Conservation (phyloP, 2,888 invertebrate species). For the Rhagium mordax region DNA sequence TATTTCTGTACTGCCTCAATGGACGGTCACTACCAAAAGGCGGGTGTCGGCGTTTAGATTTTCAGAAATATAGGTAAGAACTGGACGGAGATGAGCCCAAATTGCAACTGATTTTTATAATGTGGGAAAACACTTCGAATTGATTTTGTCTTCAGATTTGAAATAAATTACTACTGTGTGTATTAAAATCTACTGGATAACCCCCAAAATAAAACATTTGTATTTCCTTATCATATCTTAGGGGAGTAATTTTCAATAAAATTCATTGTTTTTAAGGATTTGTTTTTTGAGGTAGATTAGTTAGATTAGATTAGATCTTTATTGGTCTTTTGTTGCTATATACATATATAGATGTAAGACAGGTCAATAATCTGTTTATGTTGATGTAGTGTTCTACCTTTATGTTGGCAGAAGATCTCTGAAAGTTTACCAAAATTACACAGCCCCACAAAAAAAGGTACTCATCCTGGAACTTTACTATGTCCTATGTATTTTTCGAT, state of each 20-base stretch:
- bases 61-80: constrained; percentile 17
- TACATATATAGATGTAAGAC: neutral
- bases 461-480: too few relatives aligned
- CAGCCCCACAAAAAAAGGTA: too few relatives aligned
- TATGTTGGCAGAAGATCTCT: too few relatives aligned
- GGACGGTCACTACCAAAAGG: constrained; percentile 31
- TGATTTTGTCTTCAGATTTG: constrained; percentile 4
- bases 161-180: constrained; percentile 24
- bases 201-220: constrained; percentile 34
- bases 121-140: constrained; percentile 22
- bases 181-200: constrained; percentile 15
- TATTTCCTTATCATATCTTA: constrained; percentile 33
- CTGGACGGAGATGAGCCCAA: constrained; percentile 17
- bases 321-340: neutral
- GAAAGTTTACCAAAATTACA: too few relatives aligned
- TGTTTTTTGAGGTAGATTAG: neutral
- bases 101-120: constrained; percentile 24
- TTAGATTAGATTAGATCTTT: neutral
- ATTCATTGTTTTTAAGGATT: constrained; percentile 4
- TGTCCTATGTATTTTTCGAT: too few relatives aligned
- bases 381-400: too few relatives aligned
- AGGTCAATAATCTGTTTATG: too few relatives aligned
- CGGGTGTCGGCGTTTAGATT: constrained; percentile 10
- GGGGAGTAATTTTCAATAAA: constrained; percentile 16
- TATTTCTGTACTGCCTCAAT: constrained; percentile 30